A percentile compares a stretch with the other conserved stretches of the same genome.
Conservation (phyloP, 2,888 invertebrate species). For the Andrena bicolor region DNA sequence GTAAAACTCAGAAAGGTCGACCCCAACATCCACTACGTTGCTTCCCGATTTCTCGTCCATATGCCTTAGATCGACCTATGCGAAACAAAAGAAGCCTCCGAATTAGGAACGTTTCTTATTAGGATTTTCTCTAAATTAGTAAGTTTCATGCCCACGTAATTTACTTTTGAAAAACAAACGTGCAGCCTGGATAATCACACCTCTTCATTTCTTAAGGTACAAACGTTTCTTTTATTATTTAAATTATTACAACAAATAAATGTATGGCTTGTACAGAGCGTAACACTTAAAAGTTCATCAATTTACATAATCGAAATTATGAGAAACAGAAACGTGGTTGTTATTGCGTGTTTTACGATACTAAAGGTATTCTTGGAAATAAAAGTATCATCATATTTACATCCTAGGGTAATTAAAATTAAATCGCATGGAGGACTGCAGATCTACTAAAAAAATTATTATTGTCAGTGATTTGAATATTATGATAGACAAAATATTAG, state of each 20-base stretch:
- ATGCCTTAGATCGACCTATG: constrained; percentile 95
- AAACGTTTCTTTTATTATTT: not conserved
- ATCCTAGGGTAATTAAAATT: too few relatives aligned
- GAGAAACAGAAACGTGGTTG: not conserved
- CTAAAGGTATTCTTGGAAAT: too few relatives aligned
- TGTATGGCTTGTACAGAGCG: not conserved
- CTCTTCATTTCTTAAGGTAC: not conserved
- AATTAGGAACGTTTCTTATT: constrained; percentile 33
- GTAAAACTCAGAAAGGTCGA: constrained; percentile 99
- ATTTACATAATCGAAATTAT: not conserved
- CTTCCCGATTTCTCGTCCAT: constrained; percentile 96
- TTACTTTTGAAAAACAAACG: constrained; percentile 61
- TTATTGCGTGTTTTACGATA: not conserved
- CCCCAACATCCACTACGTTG: constrained; percentile 96
- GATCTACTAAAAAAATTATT: too few relatives aligned
- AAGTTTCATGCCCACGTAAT: constrained; percentile 73
- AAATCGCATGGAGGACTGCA: too few relatives aligned
- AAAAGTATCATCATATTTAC: too few relatives aligned
- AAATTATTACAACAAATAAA: not conserved
- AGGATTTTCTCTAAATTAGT: constrained; percentile 45
- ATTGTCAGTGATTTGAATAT: too few relatives aligned
- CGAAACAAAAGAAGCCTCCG: constrained; percentile 62
- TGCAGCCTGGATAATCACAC: constrained; percentile 45
- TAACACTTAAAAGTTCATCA: not conserved
- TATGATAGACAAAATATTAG: too few relatives aligned